A percentile compares a stretch with the other conserved stretches of the same genome.
These are phyloP conservation scores for Lepidurus apus DNA, from an alignment of 1,140 invertebrate genomes.

Conservation along the genomic window DNA sequence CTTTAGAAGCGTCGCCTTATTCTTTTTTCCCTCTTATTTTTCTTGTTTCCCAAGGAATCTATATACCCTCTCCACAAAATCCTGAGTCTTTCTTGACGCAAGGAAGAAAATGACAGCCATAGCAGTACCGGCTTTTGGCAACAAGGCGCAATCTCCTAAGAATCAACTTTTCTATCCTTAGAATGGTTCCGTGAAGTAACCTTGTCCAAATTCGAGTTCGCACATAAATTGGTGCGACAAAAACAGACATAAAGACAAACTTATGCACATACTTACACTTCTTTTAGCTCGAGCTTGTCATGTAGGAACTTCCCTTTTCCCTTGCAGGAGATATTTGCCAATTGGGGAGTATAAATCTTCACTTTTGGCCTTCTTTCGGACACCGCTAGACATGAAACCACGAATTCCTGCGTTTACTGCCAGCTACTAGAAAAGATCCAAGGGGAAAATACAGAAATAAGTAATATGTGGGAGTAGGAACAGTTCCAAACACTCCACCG, in stretches of 20 bases:
- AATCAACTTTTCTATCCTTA: background rate
- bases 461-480: background rate
- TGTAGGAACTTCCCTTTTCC: background rate
- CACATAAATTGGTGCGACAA: background rate
- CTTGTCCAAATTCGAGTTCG: background rate
- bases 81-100: background rate
- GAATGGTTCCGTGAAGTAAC: conserved; percentile 8
- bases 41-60: background rate
- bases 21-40: background rate
- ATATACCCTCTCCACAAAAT: background rate
- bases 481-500: background rate
- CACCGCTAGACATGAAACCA: background rate
- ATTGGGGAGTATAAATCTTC: background rate
- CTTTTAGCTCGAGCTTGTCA: background rate
- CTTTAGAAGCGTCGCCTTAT: background rate
- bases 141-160: background rate
- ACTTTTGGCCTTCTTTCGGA: background rate
- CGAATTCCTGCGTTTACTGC: background rate
- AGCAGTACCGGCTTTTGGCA: conserved; percentile 4
- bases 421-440: background rate
- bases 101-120: background rate
- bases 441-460: background rate
- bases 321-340: conserved; percentile 8
- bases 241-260: background rate
- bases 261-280: conserved; percentile 13